Evolutionary conservation across 2,888 invertebrate genomes (phyloP).

Genomic region (Glyphotaelius pellucidus): DNA sequence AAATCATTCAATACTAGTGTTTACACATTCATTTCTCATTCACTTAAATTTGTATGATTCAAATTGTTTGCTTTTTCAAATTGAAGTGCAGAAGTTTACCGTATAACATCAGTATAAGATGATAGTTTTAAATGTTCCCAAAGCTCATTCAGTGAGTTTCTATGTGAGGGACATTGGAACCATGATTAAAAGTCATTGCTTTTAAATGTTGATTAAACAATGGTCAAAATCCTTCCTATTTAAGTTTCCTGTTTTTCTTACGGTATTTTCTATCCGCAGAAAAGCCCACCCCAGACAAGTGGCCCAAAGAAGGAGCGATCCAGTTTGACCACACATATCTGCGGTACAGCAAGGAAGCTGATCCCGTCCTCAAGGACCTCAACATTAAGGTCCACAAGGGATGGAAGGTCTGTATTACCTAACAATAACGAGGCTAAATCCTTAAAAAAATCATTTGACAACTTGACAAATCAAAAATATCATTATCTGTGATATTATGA

Average conservation of each 20-base stretch:
- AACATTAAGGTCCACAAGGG: constrained; percentile 82
- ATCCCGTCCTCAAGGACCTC: constrained; percentile 85
- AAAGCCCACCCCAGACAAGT: constrained; percentile 78
- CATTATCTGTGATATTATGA: background rate
- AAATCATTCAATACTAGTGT: too few species aligned
- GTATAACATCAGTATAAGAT: too few species aligned
- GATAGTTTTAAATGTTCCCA: background rate
- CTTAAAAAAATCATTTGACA: background rate
- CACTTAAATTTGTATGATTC: too few species aligned
- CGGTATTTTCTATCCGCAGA: constrained; percentile 67
- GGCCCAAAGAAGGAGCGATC: constrained; percentile 84
- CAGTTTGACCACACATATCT: constrained; percentile 81
- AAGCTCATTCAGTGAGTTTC: background rate
- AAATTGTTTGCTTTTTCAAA: too few species aligned
- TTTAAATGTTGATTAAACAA: background rate
- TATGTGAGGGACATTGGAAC: background rate
- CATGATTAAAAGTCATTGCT: background rate
- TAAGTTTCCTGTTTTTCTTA: background rate
- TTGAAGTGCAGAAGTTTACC: too few species aligned
- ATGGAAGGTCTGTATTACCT: constrained; percentile 78
- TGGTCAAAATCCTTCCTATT: too few species aligned
- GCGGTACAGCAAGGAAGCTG: constrained; percentile 80
- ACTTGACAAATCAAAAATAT: too few species aligned
- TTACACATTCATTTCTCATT: too few species aligned
- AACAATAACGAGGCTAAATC: background rate